phyloP scores from a whole-genome alignment of 1,140 invertebrate species.

The Geopemphigus sp. region DNA sequence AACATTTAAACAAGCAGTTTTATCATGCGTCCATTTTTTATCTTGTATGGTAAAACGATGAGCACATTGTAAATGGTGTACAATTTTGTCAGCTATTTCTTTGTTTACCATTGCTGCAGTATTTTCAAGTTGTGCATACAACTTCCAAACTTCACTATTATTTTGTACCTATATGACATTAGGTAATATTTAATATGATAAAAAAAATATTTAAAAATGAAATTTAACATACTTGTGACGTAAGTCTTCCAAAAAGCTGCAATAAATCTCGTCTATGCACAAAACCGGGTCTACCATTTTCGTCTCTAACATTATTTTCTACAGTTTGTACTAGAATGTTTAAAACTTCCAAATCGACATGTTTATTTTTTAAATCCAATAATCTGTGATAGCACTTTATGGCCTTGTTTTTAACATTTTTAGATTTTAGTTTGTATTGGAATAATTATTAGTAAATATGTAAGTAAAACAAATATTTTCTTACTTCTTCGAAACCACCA shows the following conservation, averaged over 20 bases:
- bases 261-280: slow-evolving; percentile 62
- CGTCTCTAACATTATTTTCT: slow-evolving; percentile 59
- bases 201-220: slow-evolving; percentile 5
- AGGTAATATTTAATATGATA: neutral
- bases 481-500: slow-evolving; percentile 68
- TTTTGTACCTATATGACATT: slow-evolving; percentile 57
- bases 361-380: slow-evolving; percentile 79
- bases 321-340: slow-evolving; percentile 72
- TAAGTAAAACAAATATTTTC: slow-evolving; percentile 17
- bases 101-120: slow-evolving; percentile 62
- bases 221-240: slow-evolving; percentile 60
- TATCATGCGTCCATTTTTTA: slow-evolving; percentile 62
- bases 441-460: slow-evolving; percentile 1
- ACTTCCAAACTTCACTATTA: slow-evolving; percentile 72
- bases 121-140: slow-evolving; percentile 72
- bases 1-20: slow-evolving; percentile 57
- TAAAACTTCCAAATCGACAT: slow-evolving; percentile 76
- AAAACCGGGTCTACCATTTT: slow-evolving; percentile 45
- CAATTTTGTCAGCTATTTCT: slow-evolving; percentile 65
- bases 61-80: slow-evolving; percentile 61
- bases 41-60: slow-evolving; percentile 56
- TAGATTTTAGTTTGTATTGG: neutral
- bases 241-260: slow-evolving; percentile 79
- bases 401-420: slow-evolving; percentile 58
- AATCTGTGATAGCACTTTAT: slow-evolving; percentile 80